Conservation (phyloP, 2,797 vertebrate species). For the Sebastes minor region DNA sequence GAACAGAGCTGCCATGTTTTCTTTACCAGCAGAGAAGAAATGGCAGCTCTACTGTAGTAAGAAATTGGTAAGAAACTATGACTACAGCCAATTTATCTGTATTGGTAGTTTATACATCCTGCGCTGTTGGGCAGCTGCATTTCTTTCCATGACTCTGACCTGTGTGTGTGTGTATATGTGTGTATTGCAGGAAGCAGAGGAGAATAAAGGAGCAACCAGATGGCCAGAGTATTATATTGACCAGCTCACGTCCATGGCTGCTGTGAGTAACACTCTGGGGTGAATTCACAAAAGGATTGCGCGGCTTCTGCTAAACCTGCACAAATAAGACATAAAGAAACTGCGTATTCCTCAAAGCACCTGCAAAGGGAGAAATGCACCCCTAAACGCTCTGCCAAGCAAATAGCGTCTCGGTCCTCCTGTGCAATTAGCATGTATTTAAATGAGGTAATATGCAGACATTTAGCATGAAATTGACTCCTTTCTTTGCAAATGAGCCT, state of each 20-base stretch:
- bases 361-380: too few species aligned
- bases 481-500: not conserved
- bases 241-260: constrained; percentile 93
- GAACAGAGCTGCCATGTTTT: constrained; percentile 93
- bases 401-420: too few species aligned
- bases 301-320: too few species aligned
- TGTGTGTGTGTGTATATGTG: not conserved
- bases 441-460: too few species aligned
- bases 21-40: constrained; percentile 93
- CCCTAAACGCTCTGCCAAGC: too few species aligned
- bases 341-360: rapidly evolving
- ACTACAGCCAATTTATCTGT: not conserved
- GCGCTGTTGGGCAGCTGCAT: not conserved
- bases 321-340: too few species aligned
- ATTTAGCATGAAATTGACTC: not conserved
- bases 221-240: constrained; percentile 97
- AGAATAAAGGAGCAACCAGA: constrained; percentile 92
- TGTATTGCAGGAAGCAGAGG: constrained; percentile 89
- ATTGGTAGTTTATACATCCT: not conserved
- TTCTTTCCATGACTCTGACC: not conserved
- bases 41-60: constrained; percentile 98
- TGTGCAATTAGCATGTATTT: too few species aligned
- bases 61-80: constrained; percentile 85
- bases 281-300: not conserved
- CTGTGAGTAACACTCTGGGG: constrained; percentile 83